A percentile compares a stretch with the other conserved stretches of the same genome.
Conservation (phyloP, 2,113 vertebrate species). For the Albula goreensis region DNA sequence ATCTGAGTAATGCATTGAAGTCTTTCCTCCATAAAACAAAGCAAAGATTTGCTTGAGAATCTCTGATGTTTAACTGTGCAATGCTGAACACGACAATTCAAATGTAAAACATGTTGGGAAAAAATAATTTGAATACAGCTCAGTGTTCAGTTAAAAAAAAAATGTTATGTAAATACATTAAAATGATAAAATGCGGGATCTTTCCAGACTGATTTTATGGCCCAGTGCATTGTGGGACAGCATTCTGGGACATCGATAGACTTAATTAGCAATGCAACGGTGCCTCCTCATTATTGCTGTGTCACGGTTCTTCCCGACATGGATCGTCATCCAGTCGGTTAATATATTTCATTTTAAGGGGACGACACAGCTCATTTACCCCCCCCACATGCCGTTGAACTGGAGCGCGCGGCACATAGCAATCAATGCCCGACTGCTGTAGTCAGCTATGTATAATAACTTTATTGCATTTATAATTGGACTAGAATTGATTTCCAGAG, state of each 20-base stretch:
- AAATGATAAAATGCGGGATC: not conserved
- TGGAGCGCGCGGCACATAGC: not conserved
- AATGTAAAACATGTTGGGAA: too few species aligned
- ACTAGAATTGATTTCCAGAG: conserved; percentile 4
- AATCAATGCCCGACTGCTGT: not conserved
- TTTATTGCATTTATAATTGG: not conserved
- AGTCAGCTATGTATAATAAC: not conserved
- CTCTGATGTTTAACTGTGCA: too few species aligned
- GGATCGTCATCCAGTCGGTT: not conserved
- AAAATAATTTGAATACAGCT: too few species aligned
- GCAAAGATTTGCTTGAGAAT: too few species aligned
- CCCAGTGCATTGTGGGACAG: not conserved
- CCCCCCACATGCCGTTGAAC: not conserved
- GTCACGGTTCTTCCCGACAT: not conserved
- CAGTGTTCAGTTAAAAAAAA: not conserved
- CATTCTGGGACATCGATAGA: not conserved
- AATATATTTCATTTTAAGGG: conserved; percentile 13
- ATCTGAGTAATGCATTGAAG: too few species aligned
- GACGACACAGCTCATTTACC: not conserved
- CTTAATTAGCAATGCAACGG: not conserved
- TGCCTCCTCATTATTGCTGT: not conserved
- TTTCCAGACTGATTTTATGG: not conserved
- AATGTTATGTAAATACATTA: not conserved
- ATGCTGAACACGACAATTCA: not conserved
- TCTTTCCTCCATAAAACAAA: too few species aligned